Evolutionary conservation across 2,888 invertebrate species (phyloP).

Genomic region (Dryadula phaetusa): DNA sequence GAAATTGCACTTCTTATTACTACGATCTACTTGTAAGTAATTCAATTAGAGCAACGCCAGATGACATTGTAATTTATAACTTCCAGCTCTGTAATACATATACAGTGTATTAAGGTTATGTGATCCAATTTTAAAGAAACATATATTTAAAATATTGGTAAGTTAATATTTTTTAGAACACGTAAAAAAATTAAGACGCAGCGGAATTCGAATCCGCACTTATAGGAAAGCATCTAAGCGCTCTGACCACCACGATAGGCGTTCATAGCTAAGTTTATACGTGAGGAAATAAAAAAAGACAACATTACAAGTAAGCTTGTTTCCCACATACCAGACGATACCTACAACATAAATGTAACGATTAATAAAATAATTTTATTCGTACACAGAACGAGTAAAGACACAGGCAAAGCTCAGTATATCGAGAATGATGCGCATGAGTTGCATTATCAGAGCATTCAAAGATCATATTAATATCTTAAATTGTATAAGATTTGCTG

Average conservation of each 20-base stretch:
- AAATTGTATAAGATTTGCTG: conserved; percentile 48
- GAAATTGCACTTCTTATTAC: neutral
- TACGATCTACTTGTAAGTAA: neutral
- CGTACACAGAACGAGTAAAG: neutral
- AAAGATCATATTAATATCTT: conserved; percentile 54
- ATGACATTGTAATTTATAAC: neutral
- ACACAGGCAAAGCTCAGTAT: neutral
- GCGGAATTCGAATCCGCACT: too few relatives aligned
- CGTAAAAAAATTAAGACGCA: too few relatives aligned
- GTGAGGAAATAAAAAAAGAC: too few relatives aligned
- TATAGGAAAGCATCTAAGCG: too few relatives aligned
- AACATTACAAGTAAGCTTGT: too few relatives aligned
- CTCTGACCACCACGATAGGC: too few relatives aligned
- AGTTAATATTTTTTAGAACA: too few relatives aligned
- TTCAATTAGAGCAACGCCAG: neutral
- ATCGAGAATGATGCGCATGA: conserved; percentile 46
- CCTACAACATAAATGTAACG: too few relatives aligned
- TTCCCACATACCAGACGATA: too few relatives aligned
- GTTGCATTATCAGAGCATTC: conserved; percentile 52
- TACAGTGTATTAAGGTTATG: neutral
- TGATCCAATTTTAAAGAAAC: too few relatives aligned
- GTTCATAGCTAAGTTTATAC: too few relatives aligned
- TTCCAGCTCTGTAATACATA: neutral
- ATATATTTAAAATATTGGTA: too few relatives aligned
- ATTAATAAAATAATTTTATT: neutral